phyloP scores from a whole-genome alignment of 2,888 invertebrate genomes.

The Drosophila conformis region DNA sequence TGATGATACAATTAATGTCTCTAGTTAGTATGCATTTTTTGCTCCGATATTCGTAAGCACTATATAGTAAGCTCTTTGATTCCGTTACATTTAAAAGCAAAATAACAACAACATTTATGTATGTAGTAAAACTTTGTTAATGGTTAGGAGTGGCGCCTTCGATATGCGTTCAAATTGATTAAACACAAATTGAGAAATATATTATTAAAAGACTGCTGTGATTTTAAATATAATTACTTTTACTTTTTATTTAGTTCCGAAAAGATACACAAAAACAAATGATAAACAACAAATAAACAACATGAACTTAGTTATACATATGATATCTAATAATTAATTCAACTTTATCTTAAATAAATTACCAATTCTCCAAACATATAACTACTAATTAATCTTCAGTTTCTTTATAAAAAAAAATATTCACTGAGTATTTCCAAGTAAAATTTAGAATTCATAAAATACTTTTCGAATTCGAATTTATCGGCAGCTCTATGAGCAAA shows the following conservation, averaged over 20 bases:
- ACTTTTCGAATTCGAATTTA: background rate
- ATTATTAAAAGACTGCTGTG: conserved; percentile 84
- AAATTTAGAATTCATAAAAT: background rate
- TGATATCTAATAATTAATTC: conserved; percentile 72
- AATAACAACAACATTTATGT: conserved; percentile 30
- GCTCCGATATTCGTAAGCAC: conserved; percentile 61
- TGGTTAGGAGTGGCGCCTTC: conserved; percentile 44
- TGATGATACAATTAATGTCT: conserved; percentile 41
- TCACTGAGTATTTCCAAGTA: background rate
- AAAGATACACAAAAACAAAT: conserved; percentile 44
- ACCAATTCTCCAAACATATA: conserved; percentile 70
- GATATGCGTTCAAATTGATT: conserved; percentile 51
- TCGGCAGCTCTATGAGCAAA: rapidly evolving
- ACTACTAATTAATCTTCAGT: background rate
- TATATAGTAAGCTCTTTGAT: conserved; percentile 65
- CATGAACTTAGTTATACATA: conserved; percentile 71
- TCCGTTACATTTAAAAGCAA: conserved; percentile 61
- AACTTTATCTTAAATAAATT: conserved; percentile 81
- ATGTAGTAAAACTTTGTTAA: conserved; percentile 61
- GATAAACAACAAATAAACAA: conserved; percentile 56
- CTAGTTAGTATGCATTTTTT: conserved; percentile 67
- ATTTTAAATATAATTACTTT: conserved; percentile 82
- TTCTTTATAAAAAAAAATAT: background rate
- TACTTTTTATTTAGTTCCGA: conserved; percentile 58
- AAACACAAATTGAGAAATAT: conserved; percentile 76